Evolutionary conservation across 2,888 invertebrate species (phyloP).

Genomic region (Nemotelus nigrinus): DNA sequence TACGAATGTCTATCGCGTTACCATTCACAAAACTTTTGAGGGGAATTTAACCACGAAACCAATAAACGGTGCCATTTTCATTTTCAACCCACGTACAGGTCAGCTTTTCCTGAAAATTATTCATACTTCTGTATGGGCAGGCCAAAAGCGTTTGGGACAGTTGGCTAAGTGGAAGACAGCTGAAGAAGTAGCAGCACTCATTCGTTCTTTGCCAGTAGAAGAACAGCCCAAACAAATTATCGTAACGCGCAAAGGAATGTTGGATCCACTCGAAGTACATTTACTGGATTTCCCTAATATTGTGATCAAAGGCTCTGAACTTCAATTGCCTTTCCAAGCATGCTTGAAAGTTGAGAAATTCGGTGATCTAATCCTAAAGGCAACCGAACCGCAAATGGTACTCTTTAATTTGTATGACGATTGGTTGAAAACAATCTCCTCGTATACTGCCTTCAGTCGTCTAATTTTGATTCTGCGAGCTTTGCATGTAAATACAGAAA

Average conservation of each 20-base stretch:
- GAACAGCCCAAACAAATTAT: constrained; percentile 99
- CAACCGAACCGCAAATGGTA: constrained; percentile 99
- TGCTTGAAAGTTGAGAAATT: constrained; percentile 99
- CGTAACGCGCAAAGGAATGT: constrained; percentile 99
- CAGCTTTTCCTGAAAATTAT: constrained; percentile 99
- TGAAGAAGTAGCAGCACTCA: constrained; percentile 99
- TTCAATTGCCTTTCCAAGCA: constrained; percentile 98
- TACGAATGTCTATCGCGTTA: constrained; percentile 99
- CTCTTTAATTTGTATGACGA: constrained; percentile 99
- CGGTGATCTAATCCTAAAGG: constrained; percentile 97
- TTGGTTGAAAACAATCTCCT: constrained; percentile 99
- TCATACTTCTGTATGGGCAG: constrained; percentile 99
- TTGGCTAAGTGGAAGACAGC: constrained; percentile 99
- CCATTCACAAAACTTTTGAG: constrained; percentile 99
- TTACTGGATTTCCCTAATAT: constrained; percentile 99
- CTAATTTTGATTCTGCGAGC: constrained; percentile 96
- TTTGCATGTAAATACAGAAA: constrained; percentile 97
- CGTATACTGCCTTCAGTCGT: constrained; percentile 98
- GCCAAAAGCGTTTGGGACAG: constrained; percentile 99
- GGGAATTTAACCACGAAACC: constrained; percentile 97
- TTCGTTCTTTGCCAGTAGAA: constrained; percentile 98
- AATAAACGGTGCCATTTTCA: constrained; percentile 99
- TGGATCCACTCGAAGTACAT: constrained; percentile 99
- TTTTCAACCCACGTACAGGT: constrained; percentile 98
- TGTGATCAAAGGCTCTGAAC: constrained; percentile 98